Evolutionary conservation across 1,140 invertebrate species (phyloP), one percentile per base, ranked within the genome.

Genomic region (Rhagoletis zephyria): DNA sequence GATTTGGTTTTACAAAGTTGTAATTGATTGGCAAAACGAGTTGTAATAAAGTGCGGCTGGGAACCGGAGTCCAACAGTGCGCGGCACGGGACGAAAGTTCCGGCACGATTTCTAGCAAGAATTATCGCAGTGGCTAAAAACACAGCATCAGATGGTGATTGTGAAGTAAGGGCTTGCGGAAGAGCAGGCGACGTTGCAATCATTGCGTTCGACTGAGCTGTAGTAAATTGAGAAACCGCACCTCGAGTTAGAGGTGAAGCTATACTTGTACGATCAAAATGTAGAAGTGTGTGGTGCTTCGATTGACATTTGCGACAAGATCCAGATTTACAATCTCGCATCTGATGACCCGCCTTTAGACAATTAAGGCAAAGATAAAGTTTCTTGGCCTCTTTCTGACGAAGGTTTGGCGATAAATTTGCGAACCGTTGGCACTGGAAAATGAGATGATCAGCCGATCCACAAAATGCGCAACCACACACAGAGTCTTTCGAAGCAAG

Each of bases 21-120:
- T 4, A 87, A 48, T 45, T 86, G 87, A 0, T 86, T 30, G 74
- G 85, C 87, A 9, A 86, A 74, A 1, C 40, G 51, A 12, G 64
- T 9, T 19, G 87, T 86, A 14, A 88, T 61, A 19, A 88, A 86
- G 59, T 88, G 59, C 14, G 86, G 10, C 45, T 86, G 85, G 14
- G 87, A 88, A 63, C 19, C 85, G 48, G 87, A 88, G 56, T 88
- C 87, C 16, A 88, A 65, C 40, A 88, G 51, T 2, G 85, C 87
- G 40, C 87, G 85, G 56, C 65, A 86, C 7, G 65, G n/a, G n/a
- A 88, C 51, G 30, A 86, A 77, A 45, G 40, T 51, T 16, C 87
- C 85, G 16, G 30, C 60, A 48, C n/a, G 64, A 60, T 77, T 88
- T 86, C 77, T 88, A 19, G 86, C 85, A 10, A 88, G 70, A 40